Evolutionary conservation across 2,888 invertebrate genomes (phyloP), one percentile per base, ranked within the genome.

Genomic region (Erannis defoliaria): DNA sequence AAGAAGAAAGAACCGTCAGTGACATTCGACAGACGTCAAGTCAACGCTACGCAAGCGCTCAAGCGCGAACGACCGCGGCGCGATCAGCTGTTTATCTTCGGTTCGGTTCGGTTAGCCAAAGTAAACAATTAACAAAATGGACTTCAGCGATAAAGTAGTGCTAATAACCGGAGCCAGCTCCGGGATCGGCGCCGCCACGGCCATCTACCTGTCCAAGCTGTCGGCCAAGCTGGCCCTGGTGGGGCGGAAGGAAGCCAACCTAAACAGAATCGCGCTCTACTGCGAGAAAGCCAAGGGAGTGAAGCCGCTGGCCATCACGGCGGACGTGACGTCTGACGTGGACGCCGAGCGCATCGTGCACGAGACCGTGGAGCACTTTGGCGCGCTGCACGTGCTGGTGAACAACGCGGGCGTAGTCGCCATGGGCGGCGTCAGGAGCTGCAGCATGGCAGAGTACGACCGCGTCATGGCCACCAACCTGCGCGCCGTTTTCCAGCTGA

Each of bases 341-440:
- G 96, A 96, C 69, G 91, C 94, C 0, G 94, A 95, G 76, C 92
- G 93, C 50, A 94, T 97, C 60, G 81, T 97, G 1, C 94, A 95
- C 1, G 94, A 95, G 57, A 96, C 97, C 0, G 85, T 98, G 3
- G 90, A 94, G 49, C 94, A 96, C 72, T 96, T 93, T 76, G 95
- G 95, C 0, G 95, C 94, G 80, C 80, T 98, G 2, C 96, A 98
- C 87, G 94, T 97, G 50, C 86, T 98, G 64, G 90, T 98, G 1
- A 98, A 99, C 84, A 97, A 96, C 87, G 98, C 98, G 35, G 99
- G 98, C 6, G 94, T 96, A 23, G 84, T 97, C 18, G 96, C 95
- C 65, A 90, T 89, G 62, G 98, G 98, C 9, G 94, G 95, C 2
- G 96, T 98, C 70, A 98, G 98, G 81, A 96, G 94, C 66, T 96